phyloP scores from a whole-genome alignment of 2,113 vertebrate species.

The Xiphophorus maculatus region DNA sequence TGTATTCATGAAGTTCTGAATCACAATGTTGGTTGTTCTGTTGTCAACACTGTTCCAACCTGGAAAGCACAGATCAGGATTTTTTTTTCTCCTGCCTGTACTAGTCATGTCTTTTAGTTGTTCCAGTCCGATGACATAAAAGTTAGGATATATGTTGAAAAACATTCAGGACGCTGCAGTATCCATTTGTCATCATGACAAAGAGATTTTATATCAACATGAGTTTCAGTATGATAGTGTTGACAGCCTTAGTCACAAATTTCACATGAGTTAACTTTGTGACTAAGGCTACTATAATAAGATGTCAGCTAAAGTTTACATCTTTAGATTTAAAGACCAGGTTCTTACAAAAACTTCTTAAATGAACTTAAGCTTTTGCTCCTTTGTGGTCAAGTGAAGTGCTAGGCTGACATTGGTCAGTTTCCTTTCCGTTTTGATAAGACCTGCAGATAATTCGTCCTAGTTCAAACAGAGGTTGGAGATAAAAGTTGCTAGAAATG shows the following conservation, averaged over 20 bases:
- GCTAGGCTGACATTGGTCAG: too few species aligned
- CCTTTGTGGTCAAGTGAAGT: too few species aligned
- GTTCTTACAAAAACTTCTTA: too few species aligned
- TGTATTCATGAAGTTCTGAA: conserved; percentile 32
- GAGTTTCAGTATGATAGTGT: neutral
- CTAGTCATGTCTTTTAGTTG: neutral
- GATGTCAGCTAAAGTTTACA: too few species aligned
- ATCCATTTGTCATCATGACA: neutral
- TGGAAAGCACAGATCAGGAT: neutral
- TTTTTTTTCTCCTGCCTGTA: neutral
- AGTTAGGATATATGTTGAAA: neutral
- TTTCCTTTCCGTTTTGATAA: too few species aligned
- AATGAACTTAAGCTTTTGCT: too few species aligned
- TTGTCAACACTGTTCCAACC: neutral
- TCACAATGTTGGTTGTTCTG: conserved; percentile 34
- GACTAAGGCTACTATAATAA: neutral
- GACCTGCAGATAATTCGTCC: too few species aligned
- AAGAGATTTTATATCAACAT: neutral
- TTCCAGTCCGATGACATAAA: neutral
- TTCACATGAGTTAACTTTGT: neutral
- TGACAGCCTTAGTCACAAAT: neutral
- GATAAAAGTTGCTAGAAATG: too few species aligned
- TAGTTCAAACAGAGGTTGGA: too few species aligned
- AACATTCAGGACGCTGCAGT: neutral
- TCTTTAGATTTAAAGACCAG: too few species aligned